Evolutionary conservation across 2,888 invertebrate genomes (phyloP).

Genomic region (Hydropsyche betteni): DNA sequence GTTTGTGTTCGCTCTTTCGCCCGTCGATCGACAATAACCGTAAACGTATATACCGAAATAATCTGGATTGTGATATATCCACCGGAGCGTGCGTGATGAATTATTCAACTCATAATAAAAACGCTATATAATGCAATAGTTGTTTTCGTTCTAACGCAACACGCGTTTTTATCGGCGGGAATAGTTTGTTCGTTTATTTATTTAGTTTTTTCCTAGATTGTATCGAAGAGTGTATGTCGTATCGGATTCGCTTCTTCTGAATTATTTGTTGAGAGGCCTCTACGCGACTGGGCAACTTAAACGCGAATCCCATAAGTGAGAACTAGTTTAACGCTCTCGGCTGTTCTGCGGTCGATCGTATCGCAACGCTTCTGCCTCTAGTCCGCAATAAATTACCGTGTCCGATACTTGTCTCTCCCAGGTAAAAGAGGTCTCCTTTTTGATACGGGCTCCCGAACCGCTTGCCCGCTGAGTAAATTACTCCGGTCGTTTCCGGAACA

Average conservation of each 20-base stretch:
- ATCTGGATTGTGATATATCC: slow-evolving; percentile 10
- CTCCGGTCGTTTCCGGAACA: background rate
- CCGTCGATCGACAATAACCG: slow-evolving; percentile 7
- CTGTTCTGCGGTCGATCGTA: slow-evolving; percentile 22
- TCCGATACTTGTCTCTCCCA: slow-evolving; percentile 26
- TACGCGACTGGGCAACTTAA: background rate
- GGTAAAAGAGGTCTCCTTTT: slow-evolving; percentile 17
- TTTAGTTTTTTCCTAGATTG: no score
- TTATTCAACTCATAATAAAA: background rate
- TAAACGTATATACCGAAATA: background rate
- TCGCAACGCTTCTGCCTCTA: background rate
- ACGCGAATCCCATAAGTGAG: slow-evolving; percentile 4
- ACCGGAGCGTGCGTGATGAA: background rate
- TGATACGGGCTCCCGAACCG: background rate
- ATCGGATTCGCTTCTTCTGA: no score
- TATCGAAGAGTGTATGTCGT: no score
- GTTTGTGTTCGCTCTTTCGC: background rate
- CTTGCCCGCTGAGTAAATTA: slow-evolving; percentile 15
- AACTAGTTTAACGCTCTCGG: slow-evolving; percentile 23
- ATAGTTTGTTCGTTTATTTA: no score
- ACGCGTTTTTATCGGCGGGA: background rate
- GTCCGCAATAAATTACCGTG: slow-evolving; percentile 25
- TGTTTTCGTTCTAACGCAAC: background rate
- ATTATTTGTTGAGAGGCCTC: no score
- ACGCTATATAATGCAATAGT: background rate